phyloP scores from a whole-genome alignment of 35 echinoderm and acorn worm genomes.

The Ophiothrix spiculata region DNA sequence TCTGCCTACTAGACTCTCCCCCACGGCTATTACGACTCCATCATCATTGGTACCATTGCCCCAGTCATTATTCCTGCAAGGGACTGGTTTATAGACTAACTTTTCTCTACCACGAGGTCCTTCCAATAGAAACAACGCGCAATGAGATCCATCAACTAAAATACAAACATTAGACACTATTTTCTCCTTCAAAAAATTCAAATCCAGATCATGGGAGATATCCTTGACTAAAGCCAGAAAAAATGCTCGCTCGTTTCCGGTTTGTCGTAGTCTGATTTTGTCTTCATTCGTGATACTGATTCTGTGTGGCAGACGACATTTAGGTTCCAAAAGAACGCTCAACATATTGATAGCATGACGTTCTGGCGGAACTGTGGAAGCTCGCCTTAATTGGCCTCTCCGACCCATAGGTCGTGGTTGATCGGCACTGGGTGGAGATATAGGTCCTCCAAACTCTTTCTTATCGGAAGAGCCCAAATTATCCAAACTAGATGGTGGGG shows the following conservation, averaged over 20 bases:
- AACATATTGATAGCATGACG: slow-evolving; percentile 53
- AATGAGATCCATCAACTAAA: slow-evolving; percentile 69
- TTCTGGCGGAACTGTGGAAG: slow-evolving; percentile 83
- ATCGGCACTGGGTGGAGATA: slow-evolving; percentile 2
- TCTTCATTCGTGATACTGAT: slow-evolving; percentile 76
- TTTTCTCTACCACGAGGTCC: slow-evolving; percentile 80
- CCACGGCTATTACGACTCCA: slow-evolving; percentile 36
- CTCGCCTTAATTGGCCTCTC: slow-evolving; percentile 60
- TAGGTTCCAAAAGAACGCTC: slow-evolving; percentile 77
- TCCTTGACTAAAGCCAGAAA: slow-evolving; percentile 96
- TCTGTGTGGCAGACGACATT: slow-evolving; percentile 74
- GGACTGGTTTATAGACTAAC: slow-evolving; percentile 36
- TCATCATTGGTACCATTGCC: slow-evolving; percentile 1
- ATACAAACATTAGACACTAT: slow-evolving; percentile 72
- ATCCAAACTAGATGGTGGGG: slow-evolving; percentile 14
- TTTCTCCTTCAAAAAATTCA: slow-evolving; percentile 67
- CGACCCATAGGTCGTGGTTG: slow-evolving; percentile 24
- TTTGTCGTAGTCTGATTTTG: slow-evolving; percentile 73
- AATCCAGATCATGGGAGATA: slow-evolving; percentile 91
- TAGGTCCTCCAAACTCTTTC: slow-evolving; percentile 12
- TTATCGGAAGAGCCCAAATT: neutral
- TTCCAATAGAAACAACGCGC: slow-evolving; percentile 70
- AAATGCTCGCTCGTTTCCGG: slow-evolving; percentile 76
- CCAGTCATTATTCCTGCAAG: neutral
- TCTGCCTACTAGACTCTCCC: slow-evolving; percentile 70